Conservation (phyloP, 2,113 vertebrate genomes). For the Gallinago media region DNA sequence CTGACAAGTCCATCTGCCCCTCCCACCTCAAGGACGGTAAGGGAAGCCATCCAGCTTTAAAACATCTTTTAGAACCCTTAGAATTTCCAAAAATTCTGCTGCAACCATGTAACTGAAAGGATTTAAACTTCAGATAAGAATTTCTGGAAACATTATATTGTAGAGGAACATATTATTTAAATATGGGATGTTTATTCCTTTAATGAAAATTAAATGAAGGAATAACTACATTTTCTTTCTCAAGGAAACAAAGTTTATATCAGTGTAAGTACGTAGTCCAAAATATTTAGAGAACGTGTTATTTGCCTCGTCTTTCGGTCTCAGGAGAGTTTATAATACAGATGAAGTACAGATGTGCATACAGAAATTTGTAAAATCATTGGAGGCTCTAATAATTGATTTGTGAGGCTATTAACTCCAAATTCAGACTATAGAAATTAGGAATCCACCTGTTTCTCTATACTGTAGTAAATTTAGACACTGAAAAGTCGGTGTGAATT, state of each 20-base stretch:
- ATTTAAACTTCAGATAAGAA: neutral
- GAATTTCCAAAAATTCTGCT: neutral
- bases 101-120: neutral
- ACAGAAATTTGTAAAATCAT: neutral
- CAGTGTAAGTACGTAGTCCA: neutral
- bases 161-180: neutral
- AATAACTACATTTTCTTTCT: neutral
- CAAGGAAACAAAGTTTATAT: neutral
- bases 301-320: neutral
- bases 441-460: neutral
- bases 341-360: neutral
- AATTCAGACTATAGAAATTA: neutral
- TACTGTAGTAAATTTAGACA: neutral
- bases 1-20: slow-evolving; percentile 96
- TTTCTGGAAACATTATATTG: neutral
- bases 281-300: neutral
- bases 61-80: neutral
- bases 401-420: neutral
- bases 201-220: neutral
- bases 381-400: neutral
- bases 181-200: neutral
- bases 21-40: slow-evolving; percentile 95
- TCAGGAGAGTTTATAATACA: neutral
- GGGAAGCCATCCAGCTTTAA: neutral
- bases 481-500: neutral